Percentiles rank a stretch among this genome's conserved stretches.
phyloP scores from a whole-genome alignment of 2,888 invertebrate genomes.

The Trilocha varians region DNA sequence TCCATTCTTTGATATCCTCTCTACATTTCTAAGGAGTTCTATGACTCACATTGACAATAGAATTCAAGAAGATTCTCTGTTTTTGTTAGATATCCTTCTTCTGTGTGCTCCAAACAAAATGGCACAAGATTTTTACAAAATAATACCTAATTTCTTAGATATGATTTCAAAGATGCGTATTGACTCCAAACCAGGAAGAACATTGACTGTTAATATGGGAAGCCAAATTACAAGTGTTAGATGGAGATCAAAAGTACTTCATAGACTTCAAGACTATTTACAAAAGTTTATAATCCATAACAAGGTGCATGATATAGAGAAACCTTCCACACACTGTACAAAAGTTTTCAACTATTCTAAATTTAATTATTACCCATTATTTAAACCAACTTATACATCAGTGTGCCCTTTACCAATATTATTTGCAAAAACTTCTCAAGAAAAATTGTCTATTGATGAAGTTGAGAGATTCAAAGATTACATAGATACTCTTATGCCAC shows the following conservation, averaged over 20 bases:
- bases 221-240: slow-evolving; percentile 82
- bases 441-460: slow-evolving; percentile 43
- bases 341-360: slow-evolving; percentile 31
- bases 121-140: slow-evolving; percentile 77
- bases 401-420: slow-evolving; percentile 55
- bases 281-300: slow-evolving; percentile 43
- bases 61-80: slow-evolving; percentile 88
- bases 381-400: slow-evolving; percentile 37
- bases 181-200: slow-evolving; percentile 78
- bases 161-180: slow-evolving; percentile 84
- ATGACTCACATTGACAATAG: slow-evolving; percentile 90
- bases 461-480: slow-evolving; percentile 74
- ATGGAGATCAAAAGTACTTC: slow-evolving; percentile 85
- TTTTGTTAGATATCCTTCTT: slow-evolving; percentile 84
- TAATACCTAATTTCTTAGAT: slow-evolving; percentile 86
- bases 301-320: slow-evolving; percentile 22
- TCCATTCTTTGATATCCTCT: slow-evolving; percentile 84
- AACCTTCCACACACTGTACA: slow-evolving; percentile 17
- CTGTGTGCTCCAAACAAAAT: slow-evolving; percentile 78
- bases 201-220: slow-evolving; percentile 79
- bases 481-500: slow-evolving; percentile 79
- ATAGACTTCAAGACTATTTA: slow-evolving; percentile 75
- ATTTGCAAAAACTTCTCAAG: slow-evolving; percentile 48
- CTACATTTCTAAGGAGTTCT: slow-evolving; percentile 87
- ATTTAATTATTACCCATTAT: slow-evolving; percentile 41